phyloP scores from a whole-genome alignment of 2,888 invertebrate genomes.

The Cephonodes hylas region DNA sequence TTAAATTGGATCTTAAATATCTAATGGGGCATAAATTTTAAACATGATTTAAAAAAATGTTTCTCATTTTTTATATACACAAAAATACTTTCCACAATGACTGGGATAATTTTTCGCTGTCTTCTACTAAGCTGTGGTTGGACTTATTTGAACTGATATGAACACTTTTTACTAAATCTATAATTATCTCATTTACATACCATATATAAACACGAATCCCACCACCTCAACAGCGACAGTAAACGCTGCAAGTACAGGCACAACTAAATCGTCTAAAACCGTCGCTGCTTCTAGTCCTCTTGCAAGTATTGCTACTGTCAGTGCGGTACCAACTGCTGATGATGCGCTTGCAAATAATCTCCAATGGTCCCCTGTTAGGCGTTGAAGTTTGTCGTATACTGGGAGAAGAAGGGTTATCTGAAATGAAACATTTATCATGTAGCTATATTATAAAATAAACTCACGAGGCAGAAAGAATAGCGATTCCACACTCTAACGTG shows the following conservation, averaged over 20 bases:
- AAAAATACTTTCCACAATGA: too few relatives aligned
- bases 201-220: constrained; percentile 73
- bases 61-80: too few relatives aligned
- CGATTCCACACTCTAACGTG: too few relatives aligned
- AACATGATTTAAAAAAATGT: too few relatives aligned
- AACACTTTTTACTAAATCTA: not conserved
- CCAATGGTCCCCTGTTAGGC: constrained; percentile 67
- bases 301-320: constrained; percentile 62
- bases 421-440: constrained; percentile 31
- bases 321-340: constrained; percentile 65
- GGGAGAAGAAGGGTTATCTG: constrained; percentile 71
- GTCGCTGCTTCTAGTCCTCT: constrained; percentile 58
- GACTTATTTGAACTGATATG: too few relatives aligned
- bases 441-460: too few relatives aligned
- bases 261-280: constrained; percentile 60
- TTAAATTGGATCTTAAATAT: too few relatives aligned
- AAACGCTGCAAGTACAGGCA: constrained; percentile 63
- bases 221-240: constrained; percentile 63
- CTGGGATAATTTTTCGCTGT: too few relatives aligned
- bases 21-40: too few relatives aligned
- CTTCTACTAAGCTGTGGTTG: too few relatives aligned
- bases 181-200: constrained; percentile 36
- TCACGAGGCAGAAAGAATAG: too few relatives aligned
- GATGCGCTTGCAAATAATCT: constrained; percentile 62
- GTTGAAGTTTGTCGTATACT: constrained; percentile 66